Evolutionary conservation across 2,113 vertebrate species (phyloP).

Genomic region (Onychorhynchus coronatus): DNA sequence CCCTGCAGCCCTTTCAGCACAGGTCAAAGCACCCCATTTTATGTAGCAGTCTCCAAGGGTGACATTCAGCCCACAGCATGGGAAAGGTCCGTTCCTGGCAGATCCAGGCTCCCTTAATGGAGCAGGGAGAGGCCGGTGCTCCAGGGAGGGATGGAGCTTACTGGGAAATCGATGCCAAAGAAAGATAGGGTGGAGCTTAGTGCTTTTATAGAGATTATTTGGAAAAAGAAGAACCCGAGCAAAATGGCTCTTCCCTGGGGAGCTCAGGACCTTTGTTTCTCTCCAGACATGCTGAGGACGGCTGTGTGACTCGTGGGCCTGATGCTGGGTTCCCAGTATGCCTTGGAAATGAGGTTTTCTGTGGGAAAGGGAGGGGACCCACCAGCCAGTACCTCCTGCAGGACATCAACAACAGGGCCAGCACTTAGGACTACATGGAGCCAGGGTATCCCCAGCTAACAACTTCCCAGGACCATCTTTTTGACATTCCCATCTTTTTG

Average conservation of each 20-base stretch:
- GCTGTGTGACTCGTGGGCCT: neutral
- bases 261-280: neutral
- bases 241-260: neutral
- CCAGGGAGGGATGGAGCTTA: neutral
- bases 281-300: neutral
- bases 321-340: rapidly evolving
- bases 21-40: neutral
- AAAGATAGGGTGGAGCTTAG: neutral
- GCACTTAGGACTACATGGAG: rapidly evolving
- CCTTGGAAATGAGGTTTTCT: neutral
- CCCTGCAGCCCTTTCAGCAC: neutral
- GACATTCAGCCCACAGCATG: neutral
- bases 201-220: neutral
- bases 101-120: neutral
- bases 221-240: neutral
- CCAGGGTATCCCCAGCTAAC: neutral
- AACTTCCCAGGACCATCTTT: too few species aligned
- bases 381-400: neutral
- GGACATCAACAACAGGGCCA: neutral
- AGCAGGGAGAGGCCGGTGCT: neutral
- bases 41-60: rapidly evolving
- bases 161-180: neutral
- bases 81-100: neutral
- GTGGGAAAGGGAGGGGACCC: neutral
- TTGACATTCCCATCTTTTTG: too few species aligned